Conservation (phyloP, 2,888 invertebrate genomes). For the Aricia artaxerxes region DNA sequence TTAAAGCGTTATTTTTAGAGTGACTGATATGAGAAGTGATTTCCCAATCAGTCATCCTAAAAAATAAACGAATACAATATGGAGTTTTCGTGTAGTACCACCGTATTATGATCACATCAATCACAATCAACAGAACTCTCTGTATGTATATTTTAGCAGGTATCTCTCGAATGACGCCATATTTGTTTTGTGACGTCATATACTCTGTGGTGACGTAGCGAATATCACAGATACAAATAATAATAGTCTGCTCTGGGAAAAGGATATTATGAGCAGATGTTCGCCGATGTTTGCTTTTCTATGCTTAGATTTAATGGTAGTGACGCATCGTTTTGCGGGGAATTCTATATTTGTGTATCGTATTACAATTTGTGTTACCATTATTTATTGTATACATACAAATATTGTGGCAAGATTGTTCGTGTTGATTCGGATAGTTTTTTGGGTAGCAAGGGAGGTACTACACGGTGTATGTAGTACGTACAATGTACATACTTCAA, state of each 20-base stretch:
- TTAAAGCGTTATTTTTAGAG: too few relatives aligned
- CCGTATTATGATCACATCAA: background rate
- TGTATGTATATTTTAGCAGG: background rate
- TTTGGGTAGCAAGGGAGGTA: background rate
- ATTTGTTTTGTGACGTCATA: slow-evolving; percentile 5
- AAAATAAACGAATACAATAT: background rate
- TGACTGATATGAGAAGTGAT: too few relatives aligned
- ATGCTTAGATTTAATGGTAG: slow-evolving; percentile 17
- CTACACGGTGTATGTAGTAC: too few relatives aligned
- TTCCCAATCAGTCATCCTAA: background rate
- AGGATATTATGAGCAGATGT: slow-evolving; percentile 7
- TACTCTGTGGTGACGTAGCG: slow-evolving; percentile 6
- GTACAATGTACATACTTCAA: too few relatives aligned
- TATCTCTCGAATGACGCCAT: background rate
- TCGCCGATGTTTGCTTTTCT: slow-evolving; percentile 14
- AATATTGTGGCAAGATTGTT: background rate
- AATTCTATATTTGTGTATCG: slow-evolving; percentile 15
- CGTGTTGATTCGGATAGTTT: background rate
- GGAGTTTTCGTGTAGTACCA: background rate
- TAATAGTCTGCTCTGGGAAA: slow-evolving; percentile 16
- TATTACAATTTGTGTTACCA: slow-evolving; percentile 21
- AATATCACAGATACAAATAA: slow-evolving; percentile 18
- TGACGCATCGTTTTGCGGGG: background rate
- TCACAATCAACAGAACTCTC: background rate
- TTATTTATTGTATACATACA: background rate